phyloP scores from a whole-genome alignment of 1,140 invertebrate species.

The Trachelipus rathkii region DNA sequence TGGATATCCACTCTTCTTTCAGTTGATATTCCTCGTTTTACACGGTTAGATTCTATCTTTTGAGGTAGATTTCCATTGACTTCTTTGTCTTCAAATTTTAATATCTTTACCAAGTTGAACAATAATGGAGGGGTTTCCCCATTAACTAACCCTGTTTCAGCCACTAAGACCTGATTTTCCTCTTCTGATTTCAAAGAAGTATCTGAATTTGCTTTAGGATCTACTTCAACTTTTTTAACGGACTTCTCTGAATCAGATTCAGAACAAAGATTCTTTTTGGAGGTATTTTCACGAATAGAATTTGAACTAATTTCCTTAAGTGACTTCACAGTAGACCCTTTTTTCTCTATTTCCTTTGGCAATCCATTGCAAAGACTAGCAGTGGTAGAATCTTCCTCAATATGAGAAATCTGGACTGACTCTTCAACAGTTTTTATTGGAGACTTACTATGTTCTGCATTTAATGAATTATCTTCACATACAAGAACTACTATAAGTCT shows the following conservation, averaged over 20 bases:
- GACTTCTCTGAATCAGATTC: no score
- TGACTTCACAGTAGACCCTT: no score
- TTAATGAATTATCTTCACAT: not conserved
- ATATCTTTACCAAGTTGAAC: slow-evolving; percentile 20
- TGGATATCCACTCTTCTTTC: no score
- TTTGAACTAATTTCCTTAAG: no score
- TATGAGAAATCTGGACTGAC: not conserved
- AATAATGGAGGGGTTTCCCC: slow-evolving; percentile 22
- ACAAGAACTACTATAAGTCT: not conserved
- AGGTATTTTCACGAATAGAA: no score
- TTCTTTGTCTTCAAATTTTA: slow-evolving; percentile 18
- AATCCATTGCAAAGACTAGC: slow-evolving; percentile 1
- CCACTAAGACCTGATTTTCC: not conserved
- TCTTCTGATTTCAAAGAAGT: no score
- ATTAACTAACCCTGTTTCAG: not conserved
- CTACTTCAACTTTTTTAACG: no score
- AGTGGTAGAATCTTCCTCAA: no score
- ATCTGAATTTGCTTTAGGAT: no score
- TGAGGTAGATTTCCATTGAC: slow-evolving; percentile 25
- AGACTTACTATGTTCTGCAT: not conserved
- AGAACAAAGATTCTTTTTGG: no score
- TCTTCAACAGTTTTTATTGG: not conserved
- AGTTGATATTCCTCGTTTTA: no score
- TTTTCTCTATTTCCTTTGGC: slow-evolving; percentile 24
- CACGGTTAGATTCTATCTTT: slow-evolving; percentile 18